These are phyloP conservation scores for Atlantisia rogersi DNA, from an alignment of 2,113 vertebrate species.

Conservation along the genomic window DNA sequence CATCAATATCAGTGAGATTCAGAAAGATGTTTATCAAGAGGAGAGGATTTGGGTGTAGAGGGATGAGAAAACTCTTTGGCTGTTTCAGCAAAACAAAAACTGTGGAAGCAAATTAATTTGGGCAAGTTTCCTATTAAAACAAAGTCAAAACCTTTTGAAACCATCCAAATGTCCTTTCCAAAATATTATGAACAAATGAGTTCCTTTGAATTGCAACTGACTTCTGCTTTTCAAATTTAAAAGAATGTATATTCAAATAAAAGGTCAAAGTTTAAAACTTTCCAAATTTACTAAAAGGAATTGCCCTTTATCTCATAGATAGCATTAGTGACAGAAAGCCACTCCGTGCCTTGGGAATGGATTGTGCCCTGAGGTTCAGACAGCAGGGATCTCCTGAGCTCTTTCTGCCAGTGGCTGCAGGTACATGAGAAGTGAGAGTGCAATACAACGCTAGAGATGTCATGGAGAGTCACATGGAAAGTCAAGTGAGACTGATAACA, in stretches of 20 bases:
- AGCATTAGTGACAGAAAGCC: background rate
- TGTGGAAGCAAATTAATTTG: slow-evolving; percentile 10
- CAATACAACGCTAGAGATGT: background rate
- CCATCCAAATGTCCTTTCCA: background rate
- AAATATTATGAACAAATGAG: slow-evolving; percentile 19
- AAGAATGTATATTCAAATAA: background rate
- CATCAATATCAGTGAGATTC: background rate
- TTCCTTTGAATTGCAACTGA: background rate
- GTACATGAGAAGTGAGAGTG: background rate
- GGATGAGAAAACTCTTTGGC: slow-evolving; percentile 9
- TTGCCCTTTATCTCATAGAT: background rate
- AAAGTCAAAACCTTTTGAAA: slow-evolving; percentile 27
- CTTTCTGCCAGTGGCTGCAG: background rate
- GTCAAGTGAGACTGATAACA: background rate
- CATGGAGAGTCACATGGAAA: background rate
- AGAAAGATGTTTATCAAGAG: background rate
- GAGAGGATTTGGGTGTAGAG: background rate
- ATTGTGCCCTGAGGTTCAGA: background rate
- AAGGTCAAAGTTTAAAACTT: background rate
- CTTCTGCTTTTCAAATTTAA: slow-evolving; percentile 19
- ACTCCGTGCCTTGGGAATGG: background rate
- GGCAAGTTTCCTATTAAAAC: slow-evolving; percentile 44
- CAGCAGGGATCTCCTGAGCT: background rate
- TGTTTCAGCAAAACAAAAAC: slow-evolving; percentile 39
- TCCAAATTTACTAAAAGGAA: background rate